These are phyloP conservation scores for Hippocampus comes DNA, from an alignment of 2,113 vertebrate genomes.

Conservation along the genomic window DNA sequence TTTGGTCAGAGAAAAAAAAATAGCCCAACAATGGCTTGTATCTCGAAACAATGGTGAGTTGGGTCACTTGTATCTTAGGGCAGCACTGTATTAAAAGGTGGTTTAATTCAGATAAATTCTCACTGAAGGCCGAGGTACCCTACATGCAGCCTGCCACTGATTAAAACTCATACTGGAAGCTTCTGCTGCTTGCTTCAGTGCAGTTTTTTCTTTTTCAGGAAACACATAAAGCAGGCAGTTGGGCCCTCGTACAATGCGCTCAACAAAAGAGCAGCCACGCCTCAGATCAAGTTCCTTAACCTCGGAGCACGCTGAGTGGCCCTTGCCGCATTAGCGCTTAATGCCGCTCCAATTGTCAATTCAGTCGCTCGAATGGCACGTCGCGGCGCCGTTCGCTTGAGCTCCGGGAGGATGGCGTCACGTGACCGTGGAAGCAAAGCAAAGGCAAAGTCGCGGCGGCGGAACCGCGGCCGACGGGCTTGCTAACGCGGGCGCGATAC, in stretches of 20 bases:
- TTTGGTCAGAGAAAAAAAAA: not conserved
- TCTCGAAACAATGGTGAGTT: not conserved
- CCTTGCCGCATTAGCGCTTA: conserved; percentile 84
- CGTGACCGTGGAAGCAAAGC: not conserved
- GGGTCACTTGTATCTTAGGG: not conserved
- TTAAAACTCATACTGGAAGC: not conserved
- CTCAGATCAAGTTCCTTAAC: conserved; percentile 75
- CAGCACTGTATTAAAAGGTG: not conserved
- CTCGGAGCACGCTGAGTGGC: conserved; percentile 75
- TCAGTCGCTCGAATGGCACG: not conserved
- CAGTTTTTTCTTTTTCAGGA: not conserved
- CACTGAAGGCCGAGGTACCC: not conserved
- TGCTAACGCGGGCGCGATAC: not conserved
- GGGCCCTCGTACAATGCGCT: conserved; percentile 69
- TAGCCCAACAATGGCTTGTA: not conserved
- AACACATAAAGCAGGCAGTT: conserved; percentile 81
- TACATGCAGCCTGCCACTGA: not conserved
- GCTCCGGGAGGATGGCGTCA: not conserved
- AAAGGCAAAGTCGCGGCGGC: not conserved
- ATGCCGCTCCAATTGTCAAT: conserved; percentile 56
- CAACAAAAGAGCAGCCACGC: conserved; percentile 74
- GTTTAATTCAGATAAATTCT: not conserved
- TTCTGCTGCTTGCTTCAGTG: not conserved
- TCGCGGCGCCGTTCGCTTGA: not conserved
- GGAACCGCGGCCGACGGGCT: not conserved